These are phyloP conservation scores for Zelleria hepariella DNA, from an alignment of 2,888 invertebrate genomes.

Conservation along the genomic window DNA sequence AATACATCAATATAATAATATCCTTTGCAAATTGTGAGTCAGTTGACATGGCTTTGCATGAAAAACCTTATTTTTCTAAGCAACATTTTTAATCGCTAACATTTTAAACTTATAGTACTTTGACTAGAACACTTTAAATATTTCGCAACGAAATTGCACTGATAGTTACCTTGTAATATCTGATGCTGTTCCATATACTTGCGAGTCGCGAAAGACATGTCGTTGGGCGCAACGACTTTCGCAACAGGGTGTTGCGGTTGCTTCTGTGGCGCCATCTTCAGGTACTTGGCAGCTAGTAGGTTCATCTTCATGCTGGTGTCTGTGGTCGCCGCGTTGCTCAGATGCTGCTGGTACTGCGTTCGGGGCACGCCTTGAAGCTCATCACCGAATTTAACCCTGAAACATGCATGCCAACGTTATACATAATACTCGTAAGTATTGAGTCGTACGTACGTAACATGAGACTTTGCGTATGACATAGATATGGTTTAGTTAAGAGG, in stretches of 20 bases:
- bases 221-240: conserved; percentile 31
- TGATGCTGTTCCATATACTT: conserved; percentile 80
- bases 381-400: conserved; percentile 62
- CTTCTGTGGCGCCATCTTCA: conserved; percentile 26
- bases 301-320: conserved; percentile 67
- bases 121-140: no score
- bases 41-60: no score
- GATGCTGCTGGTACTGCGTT: conserved; percentile 20
- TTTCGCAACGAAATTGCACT: no score
- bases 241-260: neutral
- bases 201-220: conserved; percentile 80
- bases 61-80: no score
- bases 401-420: neutral
- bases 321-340: conserved; percentile 24
- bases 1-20: no score
- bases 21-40: no score
- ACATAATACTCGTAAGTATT: no score
- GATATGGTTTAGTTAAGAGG: no score
- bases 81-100: no score
- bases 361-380: conserved; percentile 40
- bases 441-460: no score
- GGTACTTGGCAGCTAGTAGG: conserved; percentile 60
- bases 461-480: no score
- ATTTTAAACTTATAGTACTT: no score
- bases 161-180: conserved; percentile 56